Evolutionary conservation across 2,113 vertebrate genomes (phyloP).

Genomic region (Oreocharis arfaki): DNA sequence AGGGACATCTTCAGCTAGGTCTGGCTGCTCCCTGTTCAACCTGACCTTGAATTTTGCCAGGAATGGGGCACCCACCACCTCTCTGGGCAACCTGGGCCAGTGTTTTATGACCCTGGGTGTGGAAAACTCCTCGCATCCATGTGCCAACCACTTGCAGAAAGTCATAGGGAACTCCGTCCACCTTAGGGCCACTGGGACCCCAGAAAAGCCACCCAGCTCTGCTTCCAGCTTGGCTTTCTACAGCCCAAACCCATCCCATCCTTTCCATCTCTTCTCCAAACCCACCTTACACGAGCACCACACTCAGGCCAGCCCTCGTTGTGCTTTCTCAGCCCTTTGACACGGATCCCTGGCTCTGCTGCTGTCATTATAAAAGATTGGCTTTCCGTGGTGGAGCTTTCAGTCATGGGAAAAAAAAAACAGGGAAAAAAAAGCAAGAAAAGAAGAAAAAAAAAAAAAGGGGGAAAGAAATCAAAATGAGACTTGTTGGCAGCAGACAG

Average conservation of each 20-base stretch:
- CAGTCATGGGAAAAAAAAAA: not conserved
- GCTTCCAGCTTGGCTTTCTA: not conserved
- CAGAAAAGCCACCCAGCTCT: not conserved
- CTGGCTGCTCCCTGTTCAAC: not conserved
- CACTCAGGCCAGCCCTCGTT: not conserved
- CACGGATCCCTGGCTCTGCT: not conserved
- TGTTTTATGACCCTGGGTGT: not conserved
- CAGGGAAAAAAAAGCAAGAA: not conserved
- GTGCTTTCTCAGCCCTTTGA: not conserved
- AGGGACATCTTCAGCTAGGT: not conserved
- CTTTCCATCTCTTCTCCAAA: not conserved
- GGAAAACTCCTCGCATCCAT: not conserved
- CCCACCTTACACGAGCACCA: accelerated
- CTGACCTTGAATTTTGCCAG: not conserved
- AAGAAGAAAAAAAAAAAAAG: not conserved
- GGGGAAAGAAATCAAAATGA: not conserved
- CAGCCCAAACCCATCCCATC: not conserved
- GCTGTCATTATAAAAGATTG: constrained; percentile 39
- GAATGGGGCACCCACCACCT: too few relatives aligned
- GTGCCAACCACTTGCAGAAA: not conserved
- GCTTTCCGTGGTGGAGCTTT: constrained; percentile 49
- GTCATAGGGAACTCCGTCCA: accelerated
- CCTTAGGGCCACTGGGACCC: accelerated
- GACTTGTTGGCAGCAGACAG: constrained; percentile 48
- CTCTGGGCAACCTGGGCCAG: not conserved